phyloP scores from a whole-genome alignment of 2,888 invertebrate species.

The Pycnomerus fuliginosus region DNA sequence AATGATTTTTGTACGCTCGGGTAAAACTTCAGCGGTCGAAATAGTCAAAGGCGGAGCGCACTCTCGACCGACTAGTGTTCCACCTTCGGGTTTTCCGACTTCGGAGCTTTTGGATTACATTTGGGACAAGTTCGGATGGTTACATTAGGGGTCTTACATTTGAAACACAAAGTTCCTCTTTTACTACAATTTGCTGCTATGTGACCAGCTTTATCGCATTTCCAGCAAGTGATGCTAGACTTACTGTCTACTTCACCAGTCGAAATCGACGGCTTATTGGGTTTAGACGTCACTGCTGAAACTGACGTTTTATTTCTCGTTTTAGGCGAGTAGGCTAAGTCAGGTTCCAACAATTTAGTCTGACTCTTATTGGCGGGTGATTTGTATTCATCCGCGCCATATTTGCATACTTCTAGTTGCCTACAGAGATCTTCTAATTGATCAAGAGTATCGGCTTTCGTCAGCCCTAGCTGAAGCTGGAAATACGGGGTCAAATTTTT shows the following conservation, averaged over 20 bases:
- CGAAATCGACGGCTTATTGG: background rate
- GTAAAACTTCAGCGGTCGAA: too few species aligned
- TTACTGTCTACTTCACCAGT: background rate
- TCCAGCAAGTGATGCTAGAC: background rate
- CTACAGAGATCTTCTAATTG: background rate
- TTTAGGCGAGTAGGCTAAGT: background rate
- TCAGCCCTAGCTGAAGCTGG: background rate
- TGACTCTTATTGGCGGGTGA: background rate
- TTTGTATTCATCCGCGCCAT: background rate
- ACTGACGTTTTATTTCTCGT: background rate
- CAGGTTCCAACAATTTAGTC: background rate
- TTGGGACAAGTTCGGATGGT: background rate
- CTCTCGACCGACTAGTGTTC: too few species aligned
- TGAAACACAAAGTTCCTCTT: background rate
- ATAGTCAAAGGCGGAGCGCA: too few species aligned
- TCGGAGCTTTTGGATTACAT: too few species aligned
- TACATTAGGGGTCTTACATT: background rate
- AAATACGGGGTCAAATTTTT: background rate
- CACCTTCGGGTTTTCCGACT: too few species aligned
- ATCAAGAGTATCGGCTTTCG: background rate
- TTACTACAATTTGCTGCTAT: background rate
- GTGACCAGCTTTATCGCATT: background rate
- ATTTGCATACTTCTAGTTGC: background rate
- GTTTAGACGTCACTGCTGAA: background rate
- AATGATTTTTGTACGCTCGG: too few species aligned